A percentile compares a stretch with the other conserved stretches of the same genome.
Evolutionary conservation across 2,888 invertebrate genomes (phyloP).

Genomic region (Cephalotes varians): DNA sequence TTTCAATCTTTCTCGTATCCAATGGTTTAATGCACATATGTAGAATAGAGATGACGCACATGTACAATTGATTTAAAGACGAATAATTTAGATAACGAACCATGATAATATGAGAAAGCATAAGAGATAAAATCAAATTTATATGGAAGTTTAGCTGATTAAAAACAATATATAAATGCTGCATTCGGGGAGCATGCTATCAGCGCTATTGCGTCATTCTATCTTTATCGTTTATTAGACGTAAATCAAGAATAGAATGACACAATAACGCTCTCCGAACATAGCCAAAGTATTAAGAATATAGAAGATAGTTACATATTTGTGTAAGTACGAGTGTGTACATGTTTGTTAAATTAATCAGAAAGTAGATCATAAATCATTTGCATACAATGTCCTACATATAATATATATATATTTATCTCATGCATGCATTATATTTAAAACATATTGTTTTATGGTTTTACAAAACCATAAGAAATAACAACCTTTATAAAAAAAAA

Average conservation of each 20-base stretch:
- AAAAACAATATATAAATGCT: conserved; percentile 1
- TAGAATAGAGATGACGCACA: background rate
- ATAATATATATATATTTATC: conserved; percentile 10
- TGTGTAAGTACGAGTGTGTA: background rate
- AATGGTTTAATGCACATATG: background rate
- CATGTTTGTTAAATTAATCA: background rate
- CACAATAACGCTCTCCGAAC: too few relatives aligned
- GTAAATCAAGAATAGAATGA: too few relatives aligned
- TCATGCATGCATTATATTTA: conserved; percentile 19
- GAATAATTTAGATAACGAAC: too few relatives aligned
- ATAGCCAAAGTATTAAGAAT: background rate
- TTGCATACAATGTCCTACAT: conserved; percentile 3
- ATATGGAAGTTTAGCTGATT: background rate
- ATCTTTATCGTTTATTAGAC: too few relatives aligned
- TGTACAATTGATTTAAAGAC: background rate
- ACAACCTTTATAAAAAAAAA: conserved; percentile 12
- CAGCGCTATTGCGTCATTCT: too few relatives aligned
- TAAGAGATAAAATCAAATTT: background rate
- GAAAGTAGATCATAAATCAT: conserved; percentile 19
- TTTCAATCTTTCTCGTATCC: background rate
- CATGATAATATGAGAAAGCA: too few relatives aligned
- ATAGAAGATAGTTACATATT: background rate
- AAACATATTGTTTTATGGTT: conserved; percentile 12
- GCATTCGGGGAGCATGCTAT: too few relatives aligned
- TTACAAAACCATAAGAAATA: conserved; percentile 29